Base-by-base conservation (phyloP, 2,113 vertebrate genomes). In the Mustelus asterias region DNA sequence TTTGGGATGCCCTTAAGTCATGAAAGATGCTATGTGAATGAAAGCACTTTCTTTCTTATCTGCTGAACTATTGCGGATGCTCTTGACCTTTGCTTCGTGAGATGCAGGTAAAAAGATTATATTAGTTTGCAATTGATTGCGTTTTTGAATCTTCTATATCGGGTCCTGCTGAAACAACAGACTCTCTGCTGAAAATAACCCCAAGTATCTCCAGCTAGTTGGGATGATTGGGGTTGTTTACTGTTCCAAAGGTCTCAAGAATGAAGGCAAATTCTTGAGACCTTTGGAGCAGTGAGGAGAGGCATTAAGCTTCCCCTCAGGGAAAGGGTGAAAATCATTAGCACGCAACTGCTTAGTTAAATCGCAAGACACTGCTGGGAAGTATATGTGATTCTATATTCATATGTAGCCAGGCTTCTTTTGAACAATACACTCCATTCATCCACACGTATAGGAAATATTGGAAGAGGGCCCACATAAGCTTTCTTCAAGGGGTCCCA, bases 271-370 rank as follows among this genome's bases (percentile, higher is more conserved):
- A 93, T 67, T 54, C 48, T 54, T 54, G 48, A 54, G 48, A 54
- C 4, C 48, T 54, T 54, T 54, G 48, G 48, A 54, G 48, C 48
- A 54, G 92, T 94, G 33, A 69, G 41, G 63, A 33, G 18, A 88
- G 24, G 44, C 26, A 89, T 89, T 8, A 58, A 20, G 37, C 41
- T 69, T 69, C n/a, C 92, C 92, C n/a, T 67, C 92, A 69, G 92
- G 58, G 60, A 69, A 94, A 94, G 60, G 65, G 86, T 13, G 63
- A 69, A 94, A 67, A 67, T 67, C 65, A 94, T 94, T 94, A 41
- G 13, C 18, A 37, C 65, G 41, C 41, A 67, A 37, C 37, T 94
- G 37, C 65, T 20, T 63, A 16, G 60, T 93, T 93, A 65, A 93
- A 93, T 65, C 13, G 22, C 20, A 44, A 86, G 83, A 48, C 20